Evolutionary conservation across 35 echinoderm and acorn worm genomes (phyloP).

Genomic region (Ptychodera flava): DNA sequence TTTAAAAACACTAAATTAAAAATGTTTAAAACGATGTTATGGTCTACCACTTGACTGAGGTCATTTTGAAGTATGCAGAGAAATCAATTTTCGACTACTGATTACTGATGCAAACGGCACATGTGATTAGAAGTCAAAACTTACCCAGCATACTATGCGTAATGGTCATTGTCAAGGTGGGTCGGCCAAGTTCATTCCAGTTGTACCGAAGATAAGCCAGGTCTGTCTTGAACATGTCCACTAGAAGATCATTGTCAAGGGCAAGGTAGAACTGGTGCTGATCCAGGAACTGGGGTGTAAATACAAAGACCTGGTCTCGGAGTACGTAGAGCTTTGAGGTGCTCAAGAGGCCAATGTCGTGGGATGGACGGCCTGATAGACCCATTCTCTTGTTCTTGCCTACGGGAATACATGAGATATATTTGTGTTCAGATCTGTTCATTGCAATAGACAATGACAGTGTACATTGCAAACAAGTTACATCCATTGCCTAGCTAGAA

Average conservation of each 20-base stretch:
- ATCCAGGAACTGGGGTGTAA: constrained; percentile 70
- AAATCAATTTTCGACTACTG: too few species aligned
- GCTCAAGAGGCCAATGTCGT: constrained; percentile 71
- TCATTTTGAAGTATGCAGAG: too few species aligned
- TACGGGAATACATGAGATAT: constrained; percentile 8
- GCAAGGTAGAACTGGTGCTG: constrained; percentile 98
- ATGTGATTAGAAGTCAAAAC: too few species aligned
- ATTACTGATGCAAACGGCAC: too few species aligned
- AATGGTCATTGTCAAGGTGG: constrained; percentile 74
- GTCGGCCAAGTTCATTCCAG: constrained; percentile 89
- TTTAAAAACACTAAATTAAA: too few species aligned
- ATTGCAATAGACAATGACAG: too few species aligned
- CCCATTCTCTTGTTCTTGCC: constrained; percentile 70
- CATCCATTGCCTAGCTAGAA: too few species aligned
- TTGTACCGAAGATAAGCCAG: constrained; percentile 85
- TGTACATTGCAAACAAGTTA: too few species aligned
- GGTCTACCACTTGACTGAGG: too few species aligned
- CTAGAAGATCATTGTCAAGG: constrained; percentile 87
- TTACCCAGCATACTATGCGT: constrained; percentile 92
- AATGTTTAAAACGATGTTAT: too few species aligned
- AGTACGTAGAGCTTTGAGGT: constrained; percentile 87
- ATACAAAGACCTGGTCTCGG: constrained; percentile 60
- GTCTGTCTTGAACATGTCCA: constrained; percentile 76
- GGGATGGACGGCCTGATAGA: constrained; percentile 57
- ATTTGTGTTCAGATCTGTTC: too few species aligned